These are phyloP conservation scores for Drosophila borealis DNA, from an alignment of 2,888 invertebrate genomes.

Conservation along the genomic window DNA sequence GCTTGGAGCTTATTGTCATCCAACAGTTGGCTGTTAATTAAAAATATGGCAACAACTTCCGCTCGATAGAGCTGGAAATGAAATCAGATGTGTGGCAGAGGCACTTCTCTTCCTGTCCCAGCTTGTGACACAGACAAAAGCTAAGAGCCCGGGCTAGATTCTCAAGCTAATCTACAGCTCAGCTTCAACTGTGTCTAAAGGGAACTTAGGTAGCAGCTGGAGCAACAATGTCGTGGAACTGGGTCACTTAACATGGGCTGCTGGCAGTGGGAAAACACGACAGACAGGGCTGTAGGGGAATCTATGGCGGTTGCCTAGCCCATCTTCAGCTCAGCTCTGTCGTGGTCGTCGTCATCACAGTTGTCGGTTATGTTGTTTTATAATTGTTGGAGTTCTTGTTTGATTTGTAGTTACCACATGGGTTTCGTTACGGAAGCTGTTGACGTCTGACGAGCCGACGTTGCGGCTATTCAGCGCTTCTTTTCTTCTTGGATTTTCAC, in stretches of 20 bases:
- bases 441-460: conserved; percentile 35
- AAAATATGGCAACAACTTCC: conserved; percentile 54
- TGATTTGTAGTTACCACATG: conserved; percentile 76
- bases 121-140: conserved; percentile 18
- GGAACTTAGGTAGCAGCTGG: conserved; percentile 33
- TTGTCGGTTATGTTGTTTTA: conserved; percentile 51
- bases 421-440: conserved; percentile 57
- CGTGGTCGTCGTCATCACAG: conserved; percentile 19
- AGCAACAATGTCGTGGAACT: conserved; percentile 40
- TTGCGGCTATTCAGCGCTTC: conserved; percentile 20
- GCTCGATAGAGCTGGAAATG: conserved; percentile 32
- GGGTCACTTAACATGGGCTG: conserved; percentile 43
- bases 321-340: conserved; percentile 20
- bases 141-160: conserved; percentile 29
- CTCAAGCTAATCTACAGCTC: conserved; percentile 33
- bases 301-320: conserved; percentile 25
- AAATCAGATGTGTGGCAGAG: conserved; percentile 12
- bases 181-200: conserved; percentile 1
- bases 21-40: conserved; percentile 14
- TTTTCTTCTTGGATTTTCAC: conserved; percentile 57
- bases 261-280: neutral
- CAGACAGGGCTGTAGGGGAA: no score
- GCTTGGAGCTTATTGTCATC: neutral
- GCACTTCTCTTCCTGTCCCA: conserved; percentile 24
- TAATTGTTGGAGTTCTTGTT: conserved; percentile 66